These are phyloP conservation scores for Phasia obesa DNA, from an alignment of 2,888 invertebrate genomes.

Conservation along the genomic window DNA sequence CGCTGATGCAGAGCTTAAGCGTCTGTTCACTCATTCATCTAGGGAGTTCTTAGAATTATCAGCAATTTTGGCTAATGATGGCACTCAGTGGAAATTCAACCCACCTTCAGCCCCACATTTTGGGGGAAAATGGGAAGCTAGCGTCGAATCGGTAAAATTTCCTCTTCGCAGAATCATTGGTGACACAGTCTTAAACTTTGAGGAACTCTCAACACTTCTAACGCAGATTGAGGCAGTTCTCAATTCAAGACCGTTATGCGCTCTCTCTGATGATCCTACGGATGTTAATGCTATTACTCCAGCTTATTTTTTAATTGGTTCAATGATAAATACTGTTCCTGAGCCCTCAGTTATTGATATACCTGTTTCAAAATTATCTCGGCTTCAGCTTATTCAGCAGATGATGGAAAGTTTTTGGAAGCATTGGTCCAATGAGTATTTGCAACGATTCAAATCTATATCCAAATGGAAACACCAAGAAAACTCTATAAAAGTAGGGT, in stretches of 20 bases:
- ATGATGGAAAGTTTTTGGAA: conserved; percentile 36
- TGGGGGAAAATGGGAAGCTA: conserved; percentile 13
- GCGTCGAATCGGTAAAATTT: conserved; percentile 28
- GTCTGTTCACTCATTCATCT: conserved; percentile 23
- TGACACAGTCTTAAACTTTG: conserved; percentile 6
- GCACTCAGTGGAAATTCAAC: conserved; percentile 37
- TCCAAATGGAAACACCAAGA: conserved; percentile 26
- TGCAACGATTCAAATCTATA: conserved; percentile 25
- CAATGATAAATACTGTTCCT: too few relatives aligned
- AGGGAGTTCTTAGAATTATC: conserved; percentile 1
- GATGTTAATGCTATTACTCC: too few relatives aligned
- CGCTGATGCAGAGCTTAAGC: conserved; percentile 39
- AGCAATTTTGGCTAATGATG: conserved; percentile 22
- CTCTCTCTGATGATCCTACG: too few relatives aligned
- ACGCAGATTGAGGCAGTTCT: too few relatives aligned
- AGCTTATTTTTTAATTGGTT: too few relatives aligned
- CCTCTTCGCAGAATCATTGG: conserved; percentile 23
- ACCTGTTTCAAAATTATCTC: too few relatives aligned
- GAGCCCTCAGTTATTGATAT: too few relatives aligned
- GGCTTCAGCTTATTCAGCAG: too few relatives aligned
- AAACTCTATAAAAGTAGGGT: conserved; percentile 7
- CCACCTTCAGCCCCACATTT: conserved; percentile 32
- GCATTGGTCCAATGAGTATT: conserved; percentile 25
- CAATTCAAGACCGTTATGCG: too few relatives aligned
- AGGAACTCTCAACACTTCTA: conserved; percentile 34